These are phyloP conservation scores for Ariolimax columbianus DNA, from an alignment of 2,888 invertebrate species.

Conservation along the genomic window DNA sequence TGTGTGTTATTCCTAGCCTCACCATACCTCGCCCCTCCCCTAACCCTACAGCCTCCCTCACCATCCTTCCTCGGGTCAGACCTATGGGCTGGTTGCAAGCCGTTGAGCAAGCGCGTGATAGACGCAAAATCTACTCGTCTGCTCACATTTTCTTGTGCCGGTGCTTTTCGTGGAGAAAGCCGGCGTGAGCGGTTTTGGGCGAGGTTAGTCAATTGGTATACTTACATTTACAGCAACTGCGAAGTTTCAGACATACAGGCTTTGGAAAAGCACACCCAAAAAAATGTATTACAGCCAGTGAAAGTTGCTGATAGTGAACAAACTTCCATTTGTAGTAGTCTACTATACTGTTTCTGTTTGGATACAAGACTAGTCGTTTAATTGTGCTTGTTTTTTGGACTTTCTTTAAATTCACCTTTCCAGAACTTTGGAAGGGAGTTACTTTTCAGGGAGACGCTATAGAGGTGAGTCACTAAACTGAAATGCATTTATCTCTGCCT, in stretches of 20 bases:
- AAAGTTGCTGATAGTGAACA: background rate
- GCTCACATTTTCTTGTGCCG: background rate
- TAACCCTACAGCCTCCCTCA: background rate
- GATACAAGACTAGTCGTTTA: conserved; percentile 3
- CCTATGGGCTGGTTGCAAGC: background rate
- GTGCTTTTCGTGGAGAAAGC: background rate
- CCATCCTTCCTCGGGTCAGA: background rate
- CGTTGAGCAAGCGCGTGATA: conserved; percentile 2
- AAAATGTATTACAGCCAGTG: background rate
- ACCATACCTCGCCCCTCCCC: background rate
- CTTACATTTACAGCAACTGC: conserved; percentile 3
- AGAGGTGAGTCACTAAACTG: background rate
- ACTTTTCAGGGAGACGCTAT: background rate
- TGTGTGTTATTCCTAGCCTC: background rate
- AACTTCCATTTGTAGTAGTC: background rate
- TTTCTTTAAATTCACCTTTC: background rate
- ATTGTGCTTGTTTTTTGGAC: background rate
- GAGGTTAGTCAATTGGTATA: background rate
- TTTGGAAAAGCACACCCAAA: background rate
- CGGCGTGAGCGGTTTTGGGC: background rate
- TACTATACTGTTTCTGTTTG: background rate
- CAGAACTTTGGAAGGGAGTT: background rate
- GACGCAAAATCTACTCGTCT: background rate
- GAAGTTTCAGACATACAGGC: conserved; percentile 1
- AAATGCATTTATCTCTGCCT: conserved; percentile 10